These are phyloP conservation scores for Glyphotaelius pellucidus DNA, from an alignment of 2,888 invertebrate genomes.

Conservation along the genomic window DNA sequence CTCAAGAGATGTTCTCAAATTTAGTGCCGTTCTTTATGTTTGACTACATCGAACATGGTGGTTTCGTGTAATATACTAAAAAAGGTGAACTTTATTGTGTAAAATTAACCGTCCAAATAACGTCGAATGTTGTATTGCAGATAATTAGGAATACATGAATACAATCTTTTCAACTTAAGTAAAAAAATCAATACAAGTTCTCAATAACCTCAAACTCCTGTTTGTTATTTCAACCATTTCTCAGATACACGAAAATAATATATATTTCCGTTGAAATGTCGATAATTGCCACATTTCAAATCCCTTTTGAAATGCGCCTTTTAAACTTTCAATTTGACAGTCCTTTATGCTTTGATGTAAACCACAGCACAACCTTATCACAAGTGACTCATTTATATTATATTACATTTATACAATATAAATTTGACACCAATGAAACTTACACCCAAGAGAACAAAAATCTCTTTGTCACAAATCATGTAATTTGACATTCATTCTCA, in stretches of 20 bases:
- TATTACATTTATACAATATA: background rate
- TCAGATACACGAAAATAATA: background rate
- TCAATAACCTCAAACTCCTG: background rate
- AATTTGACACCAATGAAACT: background rate
- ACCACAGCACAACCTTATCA: background rate
- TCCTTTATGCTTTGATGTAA: background rate
- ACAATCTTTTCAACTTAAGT: background rate
- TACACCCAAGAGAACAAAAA: no score
- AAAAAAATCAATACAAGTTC: background rate
- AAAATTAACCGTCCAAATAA: background rate
- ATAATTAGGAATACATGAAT: background rate
- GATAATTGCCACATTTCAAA: background rate
- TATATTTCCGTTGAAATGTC: background rate
- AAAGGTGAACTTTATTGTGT: background rate
- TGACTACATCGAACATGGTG: background rate
- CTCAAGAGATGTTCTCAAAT: background rate
- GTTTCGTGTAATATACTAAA: background rate
- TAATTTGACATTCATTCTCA: background rate
- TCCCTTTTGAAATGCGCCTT: background rate
- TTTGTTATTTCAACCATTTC: background rate
- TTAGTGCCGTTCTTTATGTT: background rate
- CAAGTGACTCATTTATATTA: background rate
- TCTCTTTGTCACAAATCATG: background rate
- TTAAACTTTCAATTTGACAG: background rate
- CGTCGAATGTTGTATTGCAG: background rate